These are phyloP conservation scores for Cyprinodon brontotheroides DNA, from an alignment of 2,113 vertebrate genomes.

Conservation along the genomic window DNA sequence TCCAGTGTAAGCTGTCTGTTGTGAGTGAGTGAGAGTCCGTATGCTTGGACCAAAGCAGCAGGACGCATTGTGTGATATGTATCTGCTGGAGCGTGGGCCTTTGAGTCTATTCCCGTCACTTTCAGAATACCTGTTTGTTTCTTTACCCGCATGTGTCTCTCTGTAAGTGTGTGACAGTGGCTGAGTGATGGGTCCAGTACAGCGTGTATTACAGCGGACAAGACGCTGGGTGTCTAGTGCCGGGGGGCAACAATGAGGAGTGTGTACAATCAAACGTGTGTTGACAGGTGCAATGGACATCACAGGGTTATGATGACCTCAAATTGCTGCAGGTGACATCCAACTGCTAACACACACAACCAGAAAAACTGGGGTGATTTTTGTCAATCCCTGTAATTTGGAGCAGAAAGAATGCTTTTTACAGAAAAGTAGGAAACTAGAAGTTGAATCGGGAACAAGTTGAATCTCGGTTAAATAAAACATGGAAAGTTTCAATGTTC, in stretches of 20 bases:
- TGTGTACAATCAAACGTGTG: conserved; percentile 76
- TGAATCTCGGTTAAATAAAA: too few relatives aligned
- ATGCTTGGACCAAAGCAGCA: conserved; percentile 56
- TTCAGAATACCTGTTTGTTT: conserved; percentile 52
- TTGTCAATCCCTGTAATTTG: conserved; percentile 5
- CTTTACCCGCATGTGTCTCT: conserved; percentile 46
- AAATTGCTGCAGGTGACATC: conserved; percentile 61
- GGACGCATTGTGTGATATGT: conserved; percentile 54
- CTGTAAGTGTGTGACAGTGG: conserved; percentile 54
- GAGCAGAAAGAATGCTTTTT: background rate
- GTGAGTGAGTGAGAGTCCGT: conserved; percentile 56
- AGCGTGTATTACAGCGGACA: conserved; percentile 55
- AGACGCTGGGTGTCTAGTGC: conserved; percentile 56
- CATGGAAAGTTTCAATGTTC: too few relatives aligned
- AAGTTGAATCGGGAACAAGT: too few relatives aligned
- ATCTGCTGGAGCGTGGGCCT: conserved; percentile 62
- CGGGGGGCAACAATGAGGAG: conserved; percentile 46
- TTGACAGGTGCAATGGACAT: conserved; percentile 74
- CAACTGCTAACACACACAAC: background rate
- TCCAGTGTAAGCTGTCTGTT: conserved; percentile 79
- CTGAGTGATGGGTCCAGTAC: conserved; percentile 68
- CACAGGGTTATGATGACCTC: conserved; percentile 67
- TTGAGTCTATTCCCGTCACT: conserved; percentile 51
- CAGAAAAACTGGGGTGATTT: conserved; percentile 19
- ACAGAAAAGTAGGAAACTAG: too few relatives aligned